Evolutionary conservation across 2,888 invertebrate genomes (phyloP), one percentile per base, ranked within the genome.

Genomic region (Loripinus fragilis): DNA sequence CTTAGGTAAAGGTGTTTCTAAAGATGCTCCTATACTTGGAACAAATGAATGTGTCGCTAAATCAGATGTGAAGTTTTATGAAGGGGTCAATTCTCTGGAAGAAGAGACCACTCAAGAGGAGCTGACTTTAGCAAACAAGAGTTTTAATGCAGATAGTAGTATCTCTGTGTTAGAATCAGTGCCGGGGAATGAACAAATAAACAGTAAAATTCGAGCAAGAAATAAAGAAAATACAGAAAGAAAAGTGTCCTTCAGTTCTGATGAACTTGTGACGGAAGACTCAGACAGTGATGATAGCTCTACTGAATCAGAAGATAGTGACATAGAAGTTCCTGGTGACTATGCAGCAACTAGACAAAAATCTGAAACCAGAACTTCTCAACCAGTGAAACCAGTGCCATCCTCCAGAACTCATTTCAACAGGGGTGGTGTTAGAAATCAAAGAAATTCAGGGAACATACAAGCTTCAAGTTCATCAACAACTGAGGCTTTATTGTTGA

Each of bases 391-490:
- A 38, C 38, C 5, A 38, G 5, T 38, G 5, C 12, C 38, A 5
- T 12, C 5, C 25, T 67, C 12, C 65, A 38, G 8, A 25, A 55
- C 20, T 38, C 41, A 28, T 38, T 30, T 5, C 38, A n/a, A 33
- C 41, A 66, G 70, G 70, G 38, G 30, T 23, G 33, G 42, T 25
- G 15, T 23, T 28, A 25, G 35, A 75, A 23, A 30, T 41, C 38
- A 15, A 45, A 28, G 20, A 23, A 25, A 15, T 55, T 25, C 23
- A 55, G 25, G 12, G 7, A 25, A 25, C 5, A 50, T 45, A 45
- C 45, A 15, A 20, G 20, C 8, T 45, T 45, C 45, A 12, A 20
- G 17, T 17, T 60, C 60, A 33, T 7, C 30, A 60, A 33, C 28
- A n/a, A 8, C 5, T 25, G 15, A n/a, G 2, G 12, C 5, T 15